Conservation (phyloP, 1,140 invertebrate genomes). For the Anoplolepis gracilipes region DNA sequence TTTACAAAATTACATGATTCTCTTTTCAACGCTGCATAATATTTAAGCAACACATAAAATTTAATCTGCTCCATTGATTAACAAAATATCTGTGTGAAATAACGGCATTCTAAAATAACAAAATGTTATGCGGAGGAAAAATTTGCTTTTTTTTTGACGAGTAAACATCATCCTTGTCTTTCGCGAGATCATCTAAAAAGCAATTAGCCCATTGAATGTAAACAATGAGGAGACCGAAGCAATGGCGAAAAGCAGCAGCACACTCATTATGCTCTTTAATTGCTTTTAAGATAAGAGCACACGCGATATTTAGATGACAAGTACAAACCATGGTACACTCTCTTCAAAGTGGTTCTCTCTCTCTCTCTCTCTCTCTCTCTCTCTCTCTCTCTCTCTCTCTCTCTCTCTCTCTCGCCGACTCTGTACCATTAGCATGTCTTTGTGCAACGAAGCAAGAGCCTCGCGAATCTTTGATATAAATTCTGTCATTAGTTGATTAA, state of each 20-base stretch:
- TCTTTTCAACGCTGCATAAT: not conserved
- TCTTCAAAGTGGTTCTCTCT: not conserved
- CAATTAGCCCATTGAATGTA: conserved; percentile 75
- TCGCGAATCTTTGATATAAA: conserved; percentile 16
- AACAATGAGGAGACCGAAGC: conserved; percentile 63
- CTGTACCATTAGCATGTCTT: conserved; percentile 49
- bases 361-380: no score
- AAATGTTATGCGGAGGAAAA: not conserved
- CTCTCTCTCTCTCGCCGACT: not conserved
- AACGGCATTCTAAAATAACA: not conserved
- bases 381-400: no score
- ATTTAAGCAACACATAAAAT: not conserved
- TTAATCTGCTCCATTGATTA: not conserved
- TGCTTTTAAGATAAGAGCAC: conserved; percentile 49
- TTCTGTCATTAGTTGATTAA: conserved; percentile 1
- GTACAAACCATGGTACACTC: not conserved
- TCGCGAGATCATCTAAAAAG: conserved; percentile 70
- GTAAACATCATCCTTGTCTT: not conserved
- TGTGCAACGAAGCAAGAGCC: not conserved
- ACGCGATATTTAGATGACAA: conserved; percentile 63
- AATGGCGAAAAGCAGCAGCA: not conserved
- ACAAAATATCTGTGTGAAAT: not conserved
- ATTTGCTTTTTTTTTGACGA: not conserved
- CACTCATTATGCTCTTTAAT: conserved; percentile 65
- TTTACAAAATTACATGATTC: not conserved